Base-by-base conservation (phyloP, 2,797 vertebrate species). In the Hafferia zeledoni region DNA sequence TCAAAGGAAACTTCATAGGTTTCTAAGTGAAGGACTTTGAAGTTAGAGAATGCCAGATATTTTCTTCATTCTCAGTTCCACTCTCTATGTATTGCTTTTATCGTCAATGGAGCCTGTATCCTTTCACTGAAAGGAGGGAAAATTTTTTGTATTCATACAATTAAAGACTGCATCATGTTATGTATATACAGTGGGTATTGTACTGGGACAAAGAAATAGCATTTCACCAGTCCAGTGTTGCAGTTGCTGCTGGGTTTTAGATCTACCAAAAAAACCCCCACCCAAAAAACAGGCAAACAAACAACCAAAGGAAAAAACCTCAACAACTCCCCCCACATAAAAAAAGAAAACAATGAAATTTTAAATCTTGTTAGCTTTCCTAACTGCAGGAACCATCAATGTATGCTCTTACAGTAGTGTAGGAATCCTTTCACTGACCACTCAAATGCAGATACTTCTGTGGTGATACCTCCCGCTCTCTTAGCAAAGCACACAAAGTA, bases 11-110 rank as follows among this genome's bases (percentile, higher is more conserved):
- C 37, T 87, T 85, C 52, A 10, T 57, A 80, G 24, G 56, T 89
- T 94, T 70, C 76, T 78, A 93, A 83, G 78, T 53, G 65, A 95
- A 93, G 57, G 53, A 84, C 71, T 85, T 79, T 67, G 69, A 91
- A 77, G 37, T 68, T 61, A 90, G 89, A 84, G 60, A 85, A 92
- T 85, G 61, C 18, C 68, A 91, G 68, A 83, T 92, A 90, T 57
- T 93, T 79, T 76, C 59, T 59, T 57, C 61, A 28, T 78, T 87
- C 75, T 64, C 75, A 52, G 17, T 90, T 87, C 20, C 33, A 60
- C 35, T 83, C 44, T 68, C 46, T 69, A 8, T 74, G 41, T 76
- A 31, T 84, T 0, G 4, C 27, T 43, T 89, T 64, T 89, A 49
- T 77, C 33, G 35, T 91, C 46, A 92, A 75, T 69, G 30, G 84